Evolutionary conservation across 2,888 invertebrate species (phyloP), one percentile per base, ranked within the genome.

Genomic region (Falcaria lacertinaria): DNA sequence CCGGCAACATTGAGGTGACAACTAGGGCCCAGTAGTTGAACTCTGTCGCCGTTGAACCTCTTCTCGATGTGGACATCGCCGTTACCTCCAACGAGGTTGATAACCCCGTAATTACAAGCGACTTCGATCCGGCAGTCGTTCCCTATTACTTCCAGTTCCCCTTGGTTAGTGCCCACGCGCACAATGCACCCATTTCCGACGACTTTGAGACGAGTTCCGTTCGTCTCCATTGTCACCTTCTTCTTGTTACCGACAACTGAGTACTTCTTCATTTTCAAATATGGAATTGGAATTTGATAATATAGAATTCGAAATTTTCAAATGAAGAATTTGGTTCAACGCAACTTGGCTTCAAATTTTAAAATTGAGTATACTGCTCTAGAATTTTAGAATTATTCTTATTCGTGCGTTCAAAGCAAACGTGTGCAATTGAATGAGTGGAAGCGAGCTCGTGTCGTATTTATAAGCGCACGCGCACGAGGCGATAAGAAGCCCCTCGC

Each of bases 221-320:
- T 88, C 11, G 60, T 67, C 46, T 85, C 85, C 86, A 88, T 86
- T 22, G 87, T 88, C 47, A 89, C 87, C 62, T 86, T 89, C 75
- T 88, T 89, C 69, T 87, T 89, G 68, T 89, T 86, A 15, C 88
- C 88, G 45, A 89, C 72, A 25, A 89, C 68, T 39, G 86, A 84
- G 60, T 88, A 88, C 41, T 74, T 77, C 70, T 89, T 88, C 88
- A 89, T 89, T 64, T 72, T 83, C 43, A 19, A 44, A 45, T 37
- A 45, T 51, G 42, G 17, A 35, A 39, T 54, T 46, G 38, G 41
- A 45, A 46, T 55, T 47, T 36, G 19, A 19, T 13, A 5, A n/a
- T n/a, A 17, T 13, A 17, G 35, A 17, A 19, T 19, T 19, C n/a
- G n/a, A n/a, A n/a, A n/a, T n/a, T n/a, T n/a, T n/a, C n/a, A n/a